A percentile compares a stretch with the other conserved stretches of the same genome.
Conservation (phyloP, 2,888 invertebrate species). For the Mythimna loreyi region DNA sequence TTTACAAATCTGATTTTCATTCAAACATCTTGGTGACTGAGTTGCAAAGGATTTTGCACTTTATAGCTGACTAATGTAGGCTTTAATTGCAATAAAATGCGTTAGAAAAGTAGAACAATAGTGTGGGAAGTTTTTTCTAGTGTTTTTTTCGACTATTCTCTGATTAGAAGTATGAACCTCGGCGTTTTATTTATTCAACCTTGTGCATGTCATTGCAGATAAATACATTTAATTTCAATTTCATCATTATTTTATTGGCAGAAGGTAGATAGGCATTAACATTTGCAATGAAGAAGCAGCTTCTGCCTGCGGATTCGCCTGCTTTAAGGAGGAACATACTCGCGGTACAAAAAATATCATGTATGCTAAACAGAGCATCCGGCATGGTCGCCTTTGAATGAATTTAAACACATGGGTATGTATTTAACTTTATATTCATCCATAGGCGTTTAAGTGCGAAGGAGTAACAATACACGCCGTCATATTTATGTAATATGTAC, state of each 20-base stretch:
- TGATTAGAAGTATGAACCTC: background rate
- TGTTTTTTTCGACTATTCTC: background rate
- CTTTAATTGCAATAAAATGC: constrained; percentile 1
- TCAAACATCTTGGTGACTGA: background rate
- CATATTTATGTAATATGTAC: too few species aligned
- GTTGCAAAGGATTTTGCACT: background rate
- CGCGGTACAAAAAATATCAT: too few species aligned
- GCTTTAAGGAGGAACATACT: too few species aligned
- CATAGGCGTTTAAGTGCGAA: too few species aligned
- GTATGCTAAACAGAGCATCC: too few species aligned
- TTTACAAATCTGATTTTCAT: constrained; percentile 8
- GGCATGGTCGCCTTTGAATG: too few species aligned
- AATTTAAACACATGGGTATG: too few species aligned
- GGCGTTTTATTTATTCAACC: background rate
- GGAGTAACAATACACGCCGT: too few species aligned
- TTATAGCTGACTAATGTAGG: background rate
- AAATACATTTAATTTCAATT: background rate
- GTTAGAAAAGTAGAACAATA: background rate
- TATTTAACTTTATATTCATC: too few species aligned
- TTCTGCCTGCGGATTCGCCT: too few species aligned
- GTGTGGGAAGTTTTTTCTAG: background rate
- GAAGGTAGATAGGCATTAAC: background rate
- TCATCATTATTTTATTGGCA: background rate
- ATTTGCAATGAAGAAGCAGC: background rate
- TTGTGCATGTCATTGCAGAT: background rate